Conservation (phyloP, 2,888 invertebrate species). For the Tetragonula carbonaria region DNA sequence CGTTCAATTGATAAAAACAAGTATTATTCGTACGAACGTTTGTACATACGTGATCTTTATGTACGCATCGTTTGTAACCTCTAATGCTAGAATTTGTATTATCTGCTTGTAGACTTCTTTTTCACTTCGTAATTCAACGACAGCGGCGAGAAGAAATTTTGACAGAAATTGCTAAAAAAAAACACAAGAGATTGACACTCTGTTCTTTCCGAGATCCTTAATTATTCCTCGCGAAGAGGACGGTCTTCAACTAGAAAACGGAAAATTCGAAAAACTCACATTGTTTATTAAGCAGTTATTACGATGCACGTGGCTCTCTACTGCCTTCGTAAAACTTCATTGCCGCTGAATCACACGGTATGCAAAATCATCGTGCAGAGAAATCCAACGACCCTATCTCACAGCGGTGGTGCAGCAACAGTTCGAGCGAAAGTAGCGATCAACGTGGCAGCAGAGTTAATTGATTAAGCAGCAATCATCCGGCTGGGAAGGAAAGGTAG, state of each 20-base stretch:
- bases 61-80: not conserved
- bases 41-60: too few species aligned
- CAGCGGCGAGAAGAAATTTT: not conserved
- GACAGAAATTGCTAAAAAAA: not conserved
- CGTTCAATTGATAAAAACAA: too few species aligned
- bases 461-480: constrained; percentile 30
- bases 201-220: too few species aligned
- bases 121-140: not conserved
- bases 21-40: too few species aligned
- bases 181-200: too few species aligned
- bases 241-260: too few species aligned
- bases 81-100: not conserved
- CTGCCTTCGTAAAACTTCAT: not conserved
- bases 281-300: too few species aligned
- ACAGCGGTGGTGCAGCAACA: too few species aligned
- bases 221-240: too few species aligned
- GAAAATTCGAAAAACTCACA: too few species aligned
- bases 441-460: constrained; percentile 18
- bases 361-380: not conserved
- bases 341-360: not conserved
- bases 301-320: not conserved
- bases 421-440: constrained; percentile 15
- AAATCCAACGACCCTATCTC: too few species aligned
- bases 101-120: not conserved
- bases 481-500: constrained; percentile 8